A percentile compares a stretch with the other conserved stretches of the same genome.
phyloP scores from a whole-genome alignment of 2,113 vertebrate genomes.

The Phylloscopus trochilus region DNA sequence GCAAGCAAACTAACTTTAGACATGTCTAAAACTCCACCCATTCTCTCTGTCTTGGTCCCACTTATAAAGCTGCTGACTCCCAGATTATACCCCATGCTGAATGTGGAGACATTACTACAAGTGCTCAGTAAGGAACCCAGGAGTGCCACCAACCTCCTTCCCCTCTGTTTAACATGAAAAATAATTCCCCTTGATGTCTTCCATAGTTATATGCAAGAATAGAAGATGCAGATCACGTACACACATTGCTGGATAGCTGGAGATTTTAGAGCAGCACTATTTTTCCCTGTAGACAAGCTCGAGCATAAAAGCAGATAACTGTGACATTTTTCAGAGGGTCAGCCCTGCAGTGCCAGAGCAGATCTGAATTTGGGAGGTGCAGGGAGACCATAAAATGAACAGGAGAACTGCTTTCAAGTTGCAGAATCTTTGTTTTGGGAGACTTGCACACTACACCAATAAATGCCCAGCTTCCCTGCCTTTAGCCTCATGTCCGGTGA shows the following conservation, averaged over 20 bases:
- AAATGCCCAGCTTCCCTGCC: not conserved
- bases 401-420: not conserved
- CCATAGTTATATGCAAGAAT: not conserved
- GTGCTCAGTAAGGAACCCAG: not conserved
- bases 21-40: not conserved
- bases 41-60: not conserved
- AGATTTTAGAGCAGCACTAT: not conserved
- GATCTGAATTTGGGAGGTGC: not conserved
- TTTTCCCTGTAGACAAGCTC: not conserved
- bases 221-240: not conserved
- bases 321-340: slow-evolving; percentile 26
- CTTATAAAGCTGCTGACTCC: not conserved
- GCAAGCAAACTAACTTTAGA: not conserved
- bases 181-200: not conserved
- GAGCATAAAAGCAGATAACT: not conserved
- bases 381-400: not conserved
- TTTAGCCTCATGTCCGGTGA: not conserved
- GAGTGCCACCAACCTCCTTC: not conserved
- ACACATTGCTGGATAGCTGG: not conserved
- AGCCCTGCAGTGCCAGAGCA: not conserved
- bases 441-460: fast-evolving
- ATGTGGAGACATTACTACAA: not conserved
- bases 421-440: not conserved
- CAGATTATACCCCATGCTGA: not conserved
- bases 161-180: not conserved